Conservation (phyloP, 2,888 invertebrate genomes). For the Trypoxylon attenuatum region DNA sequence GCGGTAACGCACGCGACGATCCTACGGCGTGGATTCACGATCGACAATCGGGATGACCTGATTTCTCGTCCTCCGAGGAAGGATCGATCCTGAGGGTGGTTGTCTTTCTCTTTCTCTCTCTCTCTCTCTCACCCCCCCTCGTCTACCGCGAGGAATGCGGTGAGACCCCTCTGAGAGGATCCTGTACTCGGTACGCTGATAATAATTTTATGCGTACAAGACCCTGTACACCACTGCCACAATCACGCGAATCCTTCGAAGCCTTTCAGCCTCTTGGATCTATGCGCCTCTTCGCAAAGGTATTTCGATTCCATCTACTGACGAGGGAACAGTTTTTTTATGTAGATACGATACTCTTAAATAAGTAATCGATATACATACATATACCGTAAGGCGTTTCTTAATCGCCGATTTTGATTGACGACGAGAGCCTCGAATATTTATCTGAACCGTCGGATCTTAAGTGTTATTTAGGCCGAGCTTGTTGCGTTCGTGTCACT, state of each 20-base stretch:
- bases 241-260: slow-evolving; percentile 9
- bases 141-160: neutral
- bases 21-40: slow-evolving; percentile 25
- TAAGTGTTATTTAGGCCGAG: too few species aligned
- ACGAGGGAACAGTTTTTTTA: too few species aligned
- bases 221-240: slow-evolving; percentile 22
- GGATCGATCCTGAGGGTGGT: slow-evolving; percentile 33
- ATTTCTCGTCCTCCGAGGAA: slow-evolving; percentile 30
- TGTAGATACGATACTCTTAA: too few species aligned
- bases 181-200: neutral
- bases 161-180: neutral
- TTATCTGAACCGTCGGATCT: too few species aligned
- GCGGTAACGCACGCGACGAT: slow-evolving; percentile 23
- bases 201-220: neutral
- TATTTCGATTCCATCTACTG: neutral
- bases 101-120: neutral
- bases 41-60: slow-evolving; percentile 46
- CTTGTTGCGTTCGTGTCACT: too few species aligned
- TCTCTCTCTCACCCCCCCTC: slow-evolving; percentile 13
- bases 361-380: too few species aligned
- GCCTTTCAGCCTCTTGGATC: neutral
- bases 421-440: neutral
- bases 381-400: too few species aligned
- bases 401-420: too few species aligned
- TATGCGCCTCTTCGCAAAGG: neutral